Base-by-base conservation (phyloP, 2,888 invertebrate genomes). In the Xestia xanthographa region DNA sequence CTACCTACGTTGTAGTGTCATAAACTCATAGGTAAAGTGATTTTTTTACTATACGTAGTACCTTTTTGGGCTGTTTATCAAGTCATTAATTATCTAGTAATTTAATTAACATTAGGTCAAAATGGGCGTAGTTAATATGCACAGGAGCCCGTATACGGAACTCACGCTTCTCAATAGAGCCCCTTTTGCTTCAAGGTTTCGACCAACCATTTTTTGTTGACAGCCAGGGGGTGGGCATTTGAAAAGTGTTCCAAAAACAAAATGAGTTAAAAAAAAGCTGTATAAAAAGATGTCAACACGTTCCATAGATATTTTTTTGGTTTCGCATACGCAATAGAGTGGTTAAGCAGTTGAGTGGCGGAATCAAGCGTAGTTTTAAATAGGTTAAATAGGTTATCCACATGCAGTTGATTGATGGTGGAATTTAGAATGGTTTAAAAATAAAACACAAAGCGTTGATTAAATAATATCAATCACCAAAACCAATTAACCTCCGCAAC, bases 191-290 rank as follows among this genome's bases (percentile, higher is more conserved):
- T 82, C 65, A 68, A 56, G 65, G 66, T 76, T 76, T 66, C 53
- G 56, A 65, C 63, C 45, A 71, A 78, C 63, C 58, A 71, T 83
- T 83, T 83, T 83, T 82, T 82, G 58, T 70, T 58, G 34, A 14
- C 41, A 48, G 82, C 53, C 68, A 76, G n/a, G 58, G 66, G 66
- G 73, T 38, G 38, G 53, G 29, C 60, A 66, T 78, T 73, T 69
- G 53, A 83, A 82, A 68, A 66, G 29, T 66, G 53, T 78, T 83
- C 77, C 4, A 63, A 70, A 72, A 43, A 50, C 68, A 66, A 69
- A 82, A 80, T 34, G 26, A 5, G 26, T 45, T 56, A 11, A 11
- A 53, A 68, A 66, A 26, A 67, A 43, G 2, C 11, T 45, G 8
- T 66, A 56, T 75, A 48, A 53, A 75, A 38, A 80, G 8, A 81